Conservation (phyloP, 2,797 vertebrate genomes). For the Fistularia tabacaria region DNA sequence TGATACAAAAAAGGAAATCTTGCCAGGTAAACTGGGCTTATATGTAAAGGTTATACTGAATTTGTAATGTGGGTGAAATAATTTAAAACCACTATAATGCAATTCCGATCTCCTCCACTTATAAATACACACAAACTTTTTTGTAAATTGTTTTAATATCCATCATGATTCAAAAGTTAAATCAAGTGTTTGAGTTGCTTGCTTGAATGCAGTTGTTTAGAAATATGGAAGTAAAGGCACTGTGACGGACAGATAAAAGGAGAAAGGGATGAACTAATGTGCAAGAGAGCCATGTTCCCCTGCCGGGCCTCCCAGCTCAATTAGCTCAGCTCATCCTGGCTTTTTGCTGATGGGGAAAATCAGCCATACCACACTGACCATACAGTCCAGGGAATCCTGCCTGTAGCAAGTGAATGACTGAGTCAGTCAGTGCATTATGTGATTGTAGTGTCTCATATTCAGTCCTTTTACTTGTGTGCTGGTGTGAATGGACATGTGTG, state of each 20-base stretch:
- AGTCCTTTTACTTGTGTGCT: slow-evolving; percentile 44
- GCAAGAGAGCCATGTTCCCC: slow-evolving; percentile 56
- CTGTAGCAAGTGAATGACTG: slow-evolving; percentile 57
- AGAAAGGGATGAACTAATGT: slow-evolving; percentile 66
- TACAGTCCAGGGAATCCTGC: slow-evolving; percentile 61
- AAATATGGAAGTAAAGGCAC: slow-evolving; percentile 42
- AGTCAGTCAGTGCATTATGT: slow-evolving; percentile 48
- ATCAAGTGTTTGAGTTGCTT: slow-evolving; percentile 10
- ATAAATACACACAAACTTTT: too few species aligned
- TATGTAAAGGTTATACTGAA: neutral
- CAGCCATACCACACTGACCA: slow-evolving; percentile 51
- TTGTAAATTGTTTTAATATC: neutral
- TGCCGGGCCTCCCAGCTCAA: slow-evolving; percentile 74
- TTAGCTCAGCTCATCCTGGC: slow-evolving; percentile 74
- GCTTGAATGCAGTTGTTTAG: slow-evolving; percentile 41
- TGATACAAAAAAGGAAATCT: neutral
- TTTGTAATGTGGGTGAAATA: too few species aligned
- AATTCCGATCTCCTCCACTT: too few species aligned
- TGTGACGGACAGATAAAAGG: slow-evolving; percentile 54
- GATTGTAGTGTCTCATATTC: slow-evolving; percentile 47
- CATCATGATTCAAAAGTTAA: slow-evolving; percentile 15
- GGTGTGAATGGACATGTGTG: slow-evolving; percentile 25
- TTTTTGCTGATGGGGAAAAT: slow-evolving; percentile 76
- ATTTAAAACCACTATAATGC: too few species aligned
- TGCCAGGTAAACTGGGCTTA: slow-evolving; percentile 1